These are phyloP conservation scores for Staurois parvus DNA, from an alignment of 2,797 vertebrate genomes.

Conservation along the genomic window DNA sequence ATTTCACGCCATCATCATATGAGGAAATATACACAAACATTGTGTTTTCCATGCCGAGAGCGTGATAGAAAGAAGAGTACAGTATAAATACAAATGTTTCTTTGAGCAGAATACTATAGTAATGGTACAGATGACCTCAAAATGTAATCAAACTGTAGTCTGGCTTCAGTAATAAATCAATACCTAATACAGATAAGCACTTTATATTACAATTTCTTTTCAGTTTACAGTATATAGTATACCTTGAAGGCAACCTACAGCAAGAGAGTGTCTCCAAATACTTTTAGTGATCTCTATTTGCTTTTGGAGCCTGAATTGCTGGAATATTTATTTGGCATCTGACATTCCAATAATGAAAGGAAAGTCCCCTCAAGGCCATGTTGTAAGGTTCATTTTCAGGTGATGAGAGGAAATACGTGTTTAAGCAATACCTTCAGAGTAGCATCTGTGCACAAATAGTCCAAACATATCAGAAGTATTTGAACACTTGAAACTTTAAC, in stretches of 20 bases:
- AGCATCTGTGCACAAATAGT: conserved; percentile 4
- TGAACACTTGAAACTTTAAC: conserved; percentile 22
- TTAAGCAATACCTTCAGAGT: conserved; percentile 38
- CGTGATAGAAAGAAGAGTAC: too few species aligned
- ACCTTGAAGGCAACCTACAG: too few species aligned
- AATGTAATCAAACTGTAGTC: background rate
- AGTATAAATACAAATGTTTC: too few species aligned
- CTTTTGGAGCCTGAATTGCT: conserved; percentile 28
- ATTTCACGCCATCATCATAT: too few species aligned
- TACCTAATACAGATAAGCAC: background rate
- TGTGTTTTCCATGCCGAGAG: too few species aligned
- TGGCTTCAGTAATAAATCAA: background rate
- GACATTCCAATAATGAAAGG: conserved; percentile 35
- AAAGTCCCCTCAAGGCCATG: conserved; percentile 28
- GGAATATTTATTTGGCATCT: conserved; percentile 47
- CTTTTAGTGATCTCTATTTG: background rate
- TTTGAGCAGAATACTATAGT: too few species aligned
- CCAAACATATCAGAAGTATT: background rate
- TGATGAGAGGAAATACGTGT: conserved; percentile 43
- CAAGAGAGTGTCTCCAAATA: too few species aligned
- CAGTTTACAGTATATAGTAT: too few species aligned
- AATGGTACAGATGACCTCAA: background rate
- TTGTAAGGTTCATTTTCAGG: conserved; percentile 35
- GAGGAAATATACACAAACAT: too few species aligned
- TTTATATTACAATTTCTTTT: background rate